phyloP scores from a whole-genome alignment of 2,888 invertebrate genomes.

The Lithophane leautieri region DNA sequence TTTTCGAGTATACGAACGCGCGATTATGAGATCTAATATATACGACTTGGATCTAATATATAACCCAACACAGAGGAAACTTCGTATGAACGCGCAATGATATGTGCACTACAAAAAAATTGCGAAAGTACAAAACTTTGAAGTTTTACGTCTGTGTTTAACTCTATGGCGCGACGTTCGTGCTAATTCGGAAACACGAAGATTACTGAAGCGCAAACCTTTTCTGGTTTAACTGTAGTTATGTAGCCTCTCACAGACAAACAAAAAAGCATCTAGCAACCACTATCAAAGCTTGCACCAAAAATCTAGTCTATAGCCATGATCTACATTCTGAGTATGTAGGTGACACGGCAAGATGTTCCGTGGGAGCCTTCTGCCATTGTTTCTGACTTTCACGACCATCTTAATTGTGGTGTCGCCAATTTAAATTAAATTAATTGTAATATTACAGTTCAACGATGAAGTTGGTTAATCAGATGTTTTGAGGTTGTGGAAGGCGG shows the following conservation, averaged over 20 bases:
- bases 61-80: background rate
- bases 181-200: background rate
- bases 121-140: background rate
- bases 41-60: background rate
- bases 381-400: conserved; percentile 87
- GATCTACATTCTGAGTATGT: conserved; percentile 80
- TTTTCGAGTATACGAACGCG: no score
- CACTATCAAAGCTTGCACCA: conserved; percentile 34
- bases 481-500: conserved; percentile 56
- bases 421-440: conserved; percentile 86
- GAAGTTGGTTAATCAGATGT: conserved; percentile 68
- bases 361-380: conserved; percentile 85
- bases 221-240: background rate
- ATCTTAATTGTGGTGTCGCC: conserved; percentile 86
- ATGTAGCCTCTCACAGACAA: background rate
- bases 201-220: background rate
- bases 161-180: background rate
- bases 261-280: conserved; percentile 21
- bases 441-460: conserved; percentile 73
- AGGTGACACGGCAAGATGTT: conserved; percentile 80
- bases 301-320: conserved; percentile 72
- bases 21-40: background rate
- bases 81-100: background rate
- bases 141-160: background rate
- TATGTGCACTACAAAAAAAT: background rate